Evolutionary conservation across 2,888 invertebrate species (phyloP), one percentile per base, ranked within the genome.

Genomic region (Agonum fuliginosum): DNA sequence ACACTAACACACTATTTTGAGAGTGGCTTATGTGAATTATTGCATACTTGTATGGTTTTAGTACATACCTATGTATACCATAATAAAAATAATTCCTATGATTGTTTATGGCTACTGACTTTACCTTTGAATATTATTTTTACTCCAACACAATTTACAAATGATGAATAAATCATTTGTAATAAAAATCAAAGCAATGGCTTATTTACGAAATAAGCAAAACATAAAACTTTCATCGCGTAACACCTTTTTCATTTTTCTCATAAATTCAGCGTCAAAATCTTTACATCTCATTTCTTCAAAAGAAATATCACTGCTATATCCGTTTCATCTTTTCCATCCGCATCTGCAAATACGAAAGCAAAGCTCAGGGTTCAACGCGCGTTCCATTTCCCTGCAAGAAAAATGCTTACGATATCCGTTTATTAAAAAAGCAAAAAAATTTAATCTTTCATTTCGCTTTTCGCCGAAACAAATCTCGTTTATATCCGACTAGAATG

Each of bases 211-310:
- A 62, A 62, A 62, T 62, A 62, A 30, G 17, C 30, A 62, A 34
- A 62, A 54, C 54, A 62, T 62, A 34, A 62, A 62, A 34, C 34
- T 58, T 8, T 62, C 34, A 14, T 62, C 30, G 17, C 30, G 17
- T 30, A 62, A 62, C 34, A 62, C 62, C 30, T 62, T 34, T 62
- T 62, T 62, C 62, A 62, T 62, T 37, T 37, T 62, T 62, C 62
- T 34, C 34, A 70, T 70, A 46, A 71, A 71, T 71, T 48, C 46
- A 22, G 48, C 48, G 54, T 30, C 72, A 72, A 54, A 51, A 72
- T 54, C 72, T 72, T 72, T 72, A 54, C 72, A 72, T 54, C 37
- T 72, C 51, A 72, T 72, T 37, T 72, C 37, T 72, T 72, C 30
- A 27, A 54, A 54, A 54, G 72, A 72, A 72, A 72, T 54, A 72